Evolutionary conservation across 2,888 invertebrate species (phyloP), one percentile per base, ranked within the genome.

Genomic region (Agrenia bidenticulata): DNA sequence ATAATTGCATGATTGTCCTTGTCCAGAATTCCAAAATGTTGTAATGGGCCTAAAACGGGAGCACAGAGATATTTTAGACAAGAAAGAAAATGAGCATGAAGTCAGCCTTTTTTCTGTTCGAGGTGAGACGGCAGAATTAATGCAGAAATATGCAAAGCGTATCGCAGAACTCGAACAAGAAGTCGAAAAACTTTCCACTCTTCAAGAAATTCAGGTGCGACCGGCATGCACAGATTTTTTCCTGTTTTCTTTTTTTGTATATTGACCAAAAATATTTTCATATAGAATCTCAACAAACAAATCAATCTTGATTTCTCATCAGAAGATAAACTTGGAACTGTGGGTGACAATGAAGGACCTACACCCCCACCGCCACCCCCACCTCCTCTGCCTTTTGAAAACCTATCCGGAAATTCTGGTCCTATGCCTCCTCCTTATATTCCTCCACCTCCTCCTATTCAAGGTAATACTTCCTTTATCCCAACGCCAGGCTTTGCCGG

Each of bases 131-230:
- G 79, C 80, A 21, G 78, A 77, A 55, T 73, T 81, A 21, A 77
- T 78, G 24, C 80, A 81, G 59, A 65, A 68, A 32, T 79, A 81
- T 51, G 79, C 79, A 15, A 79, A 80, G 39, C 79, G 78, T 64
- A 79, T 84, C 2, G 75, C 76, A 42, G 79, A 80, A 26, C 78
- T 84, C 54, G 81, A 83, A 76, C 77, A 78, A 61, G 74, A 77
- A 42, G 77, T 80, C 17, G 74, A 74, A 23, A 76, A 76, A 32
- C 69, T 80, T n/a, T 68, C 81, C 65, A 81, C 76, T 84, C 83
- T 83, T 45, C 83, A 83, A 11, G 84, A 85, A 64, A 85, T 86
- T 63, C 83, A 84, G 77, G 79, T 79, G 15, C n/a, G n/a, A n/a
- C n/a, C n/a, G n/a, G n/a, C n/a, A n/a, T n/a, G n/a, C n/a, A n/a